Conservation (phyloP, 2,888 invertebrate species). For the Agonopterix arenella region DNA sequence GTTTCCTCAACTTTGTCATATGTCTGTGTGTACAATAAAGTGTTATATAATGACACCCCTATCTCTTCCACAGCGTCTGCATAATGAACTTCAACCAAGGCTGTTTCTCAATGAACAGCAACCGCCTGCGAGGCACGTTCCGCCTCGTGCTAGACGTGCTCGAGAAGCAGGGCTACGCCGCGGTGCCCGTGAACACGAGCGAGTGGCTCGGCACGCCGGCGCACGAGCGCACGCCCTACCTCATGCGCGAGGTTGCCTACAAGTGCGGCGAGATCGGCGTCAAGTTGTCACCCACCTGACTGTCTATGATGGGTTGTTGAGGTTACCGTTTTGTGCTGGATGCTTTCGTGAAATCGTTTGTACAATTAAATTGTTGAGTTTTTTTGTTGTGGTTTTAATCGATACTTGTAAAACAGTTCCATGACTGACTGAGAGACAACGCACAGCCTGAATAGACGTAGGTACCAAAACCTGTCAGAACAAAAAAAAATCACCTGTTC, state of each 20-base stretch:
- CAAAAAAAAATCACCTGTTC: too few relatives aligned
- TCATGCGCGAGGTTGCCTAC: conserved; percentile 73
- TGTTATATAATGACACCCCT: too few relatives aligned
- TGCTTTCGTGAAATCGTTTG: conserved; percentile 11
- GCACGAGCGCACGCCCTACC: conserved; percentile 79
- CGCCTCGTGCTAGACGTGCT: conserved; percentile 72
- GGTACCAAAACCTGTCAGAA: too few relatives aligned
- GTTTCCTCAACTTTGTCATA: too few relatives aligned
- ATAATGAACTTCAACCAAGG: conserved; percentile 69
- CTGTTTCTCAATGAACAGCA: conserved; percentile 78
- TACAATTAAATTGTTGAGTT: conserved; percentile 12
- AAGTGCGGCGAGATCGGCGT: conserved; percentile 68
- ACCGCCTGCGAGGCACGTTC: conserved; percentile 70
- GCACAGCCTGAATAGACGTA: too few relatives aligned
- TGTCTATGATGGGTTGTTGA: background rate
- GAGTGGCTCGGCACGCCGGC: conserved; percentile 73
- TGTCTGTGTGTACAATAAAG: too few relatives aligned
- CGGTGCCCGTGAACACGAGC: conserved; percentile 70
- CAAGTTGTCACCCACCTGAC: conserved; percentile 46
- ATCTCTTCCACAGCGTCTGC: conserved; percentile 69
- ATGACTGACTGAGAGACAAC: too few relatives aligned
- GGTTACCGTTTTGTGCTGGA: background rate
- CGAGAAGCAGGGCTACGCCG: conserved; percentile 72
- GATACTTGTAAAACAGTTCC: too few relatives aligned
- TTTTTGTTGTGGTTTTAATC: conserved; percentile 8